These are phyloP conservation scores for Entelurus aequoreus DNA, from an alignment of 2,113 vertebrate genomes.

Conservation along the genomic window DNA sequence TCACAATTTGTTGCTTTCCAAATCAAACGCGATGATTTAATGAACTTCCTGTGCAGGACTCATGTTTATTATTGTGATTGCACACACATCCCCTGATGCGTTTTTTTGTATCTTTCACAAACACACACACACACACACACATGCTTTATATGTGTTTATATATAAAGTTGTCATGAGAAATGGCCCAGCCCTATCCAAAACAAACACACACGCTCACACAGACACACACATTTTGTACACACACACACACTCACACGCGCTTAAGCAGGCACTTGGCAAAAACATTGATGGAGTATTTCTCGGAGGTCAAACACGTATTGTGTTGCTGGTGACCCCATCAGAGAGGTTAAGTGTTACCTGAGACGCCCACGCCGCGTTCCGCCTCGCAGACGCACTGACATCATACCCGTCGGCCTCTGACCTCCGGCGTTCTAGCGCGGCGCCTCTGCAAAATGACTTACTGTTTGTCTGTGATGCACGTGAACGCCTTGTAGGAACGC, in stretches of 20 bases:
- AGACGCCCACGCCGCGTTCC: conserved; percentile 42
- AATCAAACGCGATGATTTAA: conserved; percentile 78
- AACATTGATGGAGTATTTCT: conserved; percentile 42
- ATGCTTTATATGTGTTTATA: conserved; percentile 32
- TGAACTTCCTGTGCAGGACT: conserved; percentile 72
- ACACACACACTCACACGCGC: not conserved
- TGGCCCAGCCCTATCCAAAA: conserved; percentile 45
- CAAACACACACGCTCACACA: not conserved
- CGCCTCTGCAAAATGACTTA: not conserved
- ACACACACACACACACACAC: conserved; percentile 66
- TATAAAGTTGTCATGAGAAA: conserved; percentile 71
- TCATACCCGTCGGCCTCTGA: conserved; percentile 52
- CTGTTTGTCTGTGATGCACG: not conserved
- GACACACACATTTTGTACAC: conserved; percentile 8
- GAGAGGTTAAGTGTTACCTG: conserved; percentile 66
- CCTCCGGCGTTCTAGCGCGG: conserved; percentile 8
- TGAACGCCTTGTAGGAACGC: not conserved
- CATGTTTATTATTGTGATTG: conserved; percentile 77
- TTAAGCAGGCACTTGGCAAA: conserved; percentile 48
- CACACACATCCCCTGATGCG: conserved; percentile 71
- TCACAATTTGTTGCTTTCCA: conserved; percentile 72
- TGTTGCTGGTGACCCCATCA: conserved; percentile 51
- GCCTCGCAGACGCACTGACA: conserved; percentile 50
- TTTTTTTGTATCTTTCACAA: conserved; percentile 67
- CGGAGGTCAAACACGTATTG: conserved; percentile 59